Evolutionary conservation across 2,888 invertebrate genomes (phyloP).

Genomic region (Ormia ochracea): DNA sequence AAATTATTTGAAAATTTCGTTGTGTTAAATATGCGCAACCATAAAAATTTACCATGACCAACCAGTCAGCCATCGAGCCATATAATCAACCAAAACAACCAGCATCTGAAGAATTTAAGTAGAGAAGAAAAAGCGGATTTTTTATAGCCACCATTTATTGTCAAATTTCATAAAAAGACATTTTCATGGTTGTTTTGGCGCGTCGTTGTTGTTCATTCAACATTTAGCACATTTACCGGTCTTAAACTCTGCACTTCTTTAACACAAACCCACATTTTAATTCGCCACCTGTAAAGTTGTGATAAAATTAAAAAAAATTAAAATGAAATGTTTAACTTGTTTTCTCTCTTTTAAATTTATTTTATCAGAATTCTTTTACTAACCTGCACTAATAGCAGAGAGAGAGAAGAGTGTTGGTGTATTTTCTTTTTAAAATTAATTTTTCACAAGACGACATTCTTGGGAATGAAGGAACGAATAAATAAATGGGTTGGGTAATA

Average conservation of each 20-base stretch:
- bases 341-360: neutral
- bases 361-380: conserved; percentile 17
- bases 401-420: conserved; percentile 10
- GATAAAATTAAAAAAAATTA: conserved; percentile 44
- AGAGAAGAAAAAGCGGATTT: conserved; percentile 17
- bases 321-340: conserved; percentile 10
- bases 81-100: conserved; percentile 14
- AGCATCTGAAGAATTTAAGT: conserved; percentile 8
- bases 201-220: conserved; percentile 41
- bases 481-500: conserved; percentile 5
- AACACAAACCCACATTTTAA: neutral
- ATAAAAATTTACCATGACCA: conserved; percentile 18
- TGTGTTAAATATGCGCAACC: conserved; percentile 13
- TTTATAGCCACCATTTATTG: conserved; percentile 42
- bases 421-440: neutral
- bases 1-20: neutral
- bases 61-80: neutral
- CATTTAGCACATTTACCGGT: conserved; percentile 21
- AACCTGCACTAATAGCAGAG: neutral
- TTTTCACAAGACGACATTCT: neutral
- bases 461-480: neutral
- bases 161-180: conserved; percentile 41
- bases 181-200: conserved; percentile 47
- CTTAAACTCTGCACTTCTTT: neutral
- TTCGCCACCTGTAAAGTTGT: conserved; percentile 48